Base-by-base conservation (phyloP, 1,140 invertebrate genomes). In the Rhizoglyphus robini region DNA sequence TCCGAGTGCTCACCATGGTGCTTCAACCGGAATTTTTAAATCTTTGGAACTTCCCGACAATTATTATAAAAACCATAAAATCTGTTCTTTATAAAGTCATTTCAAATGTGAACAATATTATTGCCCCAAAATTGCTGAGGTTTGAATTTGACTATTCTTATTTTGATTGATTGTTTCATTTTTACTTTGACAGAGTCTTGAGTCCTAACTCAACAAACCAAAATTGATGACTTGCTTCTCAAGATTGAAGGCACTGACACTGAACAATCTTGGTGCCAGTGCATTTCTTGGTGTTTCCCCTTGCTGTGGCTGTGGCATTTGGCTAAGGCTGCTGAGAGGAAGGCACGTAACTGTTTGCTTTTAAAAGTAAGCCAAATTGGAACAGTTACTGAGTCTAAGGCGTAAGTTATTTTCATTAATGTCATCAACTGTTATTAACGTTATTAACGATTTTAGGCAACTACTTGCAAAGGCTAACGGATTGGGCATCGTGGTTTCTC, bases 361-460 rank as follows among this genome's bases (percentile, higher is more conserved):
- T 77, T 99, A 69, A 99, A 99, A 76, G 94, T 99, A 0, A 99
- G 99, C 76, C 96, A 99, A 80, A 99, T 99, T 72, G 96, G 96
- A 63, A 87, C 87, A 48, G 88, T 99, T 0, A 96, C 93, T 8
- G 96, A 99, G 77, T 88, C 96, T 73, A 81, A 88, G 71, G 96
- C 96, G 71, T 79, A 75, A 73, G 76, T 73, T 32, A 57, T 2
- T 60, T 36, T 60, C 29, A 49, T 38, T 27, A 29, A 34, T 8
- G n/a, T n/a, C n/a, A n/a, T n/a, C n/a, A n/a, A n/a, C n/a, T n/a
- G n/a, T n/a, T n/a, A n/a, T 4, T 48, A n/a, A 20, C 30, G 61
- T n/a, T n/a, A n/a, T 63, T 65, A 27, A n/a, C n/a, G n/a, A 18
- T 38, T 49, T 49, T 66, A 78, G 77, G 54, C 92, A 96, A 79